Evolutionary conservation across 2,113 vertebrate species (phyloP), one percentile per base, ranked within the genome.

Genomic region (Theristicus caerulescens): DNA sequence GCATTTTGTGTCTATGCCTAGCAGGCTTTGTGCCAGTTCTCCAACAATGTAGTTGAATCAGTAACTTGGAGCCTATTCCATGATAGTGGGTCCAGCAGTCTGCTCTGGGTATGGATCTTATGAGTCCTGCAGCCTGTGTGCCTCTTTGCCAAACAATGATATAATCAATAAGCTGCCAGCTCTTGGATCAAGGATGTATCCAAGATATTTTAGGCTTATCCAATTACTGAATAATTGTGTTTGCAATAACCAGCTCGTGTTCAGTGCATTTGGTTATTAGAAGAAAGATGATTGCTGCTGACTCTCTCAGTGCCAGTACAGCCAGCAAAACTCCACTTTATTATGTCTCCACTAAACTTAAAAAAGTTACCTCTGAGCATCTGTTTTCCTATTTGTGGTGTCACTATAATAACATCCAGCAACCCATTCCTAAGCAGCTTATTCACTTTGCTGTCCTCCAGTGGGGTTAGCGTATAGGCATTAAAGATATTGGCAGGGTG

Each of bases 171-270:
- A 95, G 92, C 94, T 97, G 97, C 96, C 97, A 97, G 72, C 94
- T 95, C 92, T 97, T 97, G 96, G 95, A 97, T 97, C 85, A 93
- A 88, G 90, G 62, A 82, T 95, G 85, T 36, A 97, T 97, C 95
- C 96, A 96, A 94, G 97, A 97, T 97, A 97, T 96, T 97, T 97
- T 97, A 88, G 88, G 96, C 96, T 97, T 97, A 97, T 96, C 94
- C 97, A 97, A 96, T 97, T 97, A 97, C 96, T 13, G 74, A 97
- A 97, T 96, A 97, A 97, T 97, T 95, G 91, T 97, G 91, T 97
- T 97, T 96, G 94, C 93, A 97, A 96, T 94, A 97, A 95, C 93
- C 85, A 95, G 70, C 88, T 96, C 31, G 0, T 96, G 91, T 96
- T 97, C 96, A 95, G 91, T 84, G 88, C 82, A 94, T 96, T 97